phyloP scores from a whole-genome alignment of 2,888 invertebrate species.

The Seira musarum region DNA sequence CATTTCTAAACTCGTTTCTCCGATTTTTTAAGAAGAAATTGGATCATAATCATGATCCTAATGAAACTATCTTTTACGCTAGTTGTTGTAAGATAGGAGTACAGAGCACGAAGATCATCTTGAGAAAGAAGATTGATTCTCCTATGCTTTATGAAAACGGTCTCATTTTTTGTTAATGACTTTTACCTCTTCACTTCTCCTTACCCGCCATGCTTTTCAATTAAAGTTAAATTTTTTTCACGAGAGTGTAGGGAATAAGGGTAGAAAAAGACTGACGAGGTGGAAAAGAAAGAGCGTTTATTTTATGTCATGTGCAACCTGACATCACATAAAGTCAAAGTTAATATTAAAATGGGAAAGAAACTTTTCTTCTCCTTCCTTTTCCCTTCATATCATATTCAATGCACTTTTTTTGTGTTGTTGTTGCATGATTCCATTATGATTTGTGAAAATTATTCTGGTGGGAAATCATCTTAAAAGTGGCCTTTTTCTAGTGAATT shows the following conservation, averaged over 20 bases:
- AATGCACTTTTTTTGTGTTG: no score
- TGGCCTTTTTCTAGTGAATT: slow-evolving; percentile 16
- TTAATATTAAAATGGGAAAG: background rate
- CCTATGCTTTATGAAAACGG: no score
- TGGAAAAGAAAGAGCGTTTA: no score
- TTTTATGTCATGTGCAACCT: no score
- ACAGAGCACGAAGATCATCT: background rate
- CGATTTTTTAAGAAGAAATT: slow-evolving; percentile 6
- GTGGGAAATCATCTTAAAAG: slow-evolving; percentile 60
- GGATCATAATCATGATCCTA: slow-evolving; percentile 16
- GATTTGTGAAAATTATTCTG: slow-evolving; percentile 63
- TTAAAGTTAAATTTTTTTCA: background rate
- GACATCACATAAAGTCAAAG: background rate
- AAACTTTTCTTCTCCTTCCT: no score
- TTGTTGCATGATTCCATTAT: slow-evolving; percentile 34
- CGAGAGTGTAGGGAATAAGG: background rate
- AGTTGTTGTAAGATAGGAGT: background rate
- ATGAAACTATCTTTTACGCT: background rate
- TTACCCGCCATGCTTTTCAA: background rate
- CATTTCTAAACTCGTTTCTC: background rate
- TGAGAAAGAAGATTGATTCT: background rate
- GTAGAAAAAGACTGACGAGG: no score
- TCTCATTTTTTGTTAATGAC: no score
- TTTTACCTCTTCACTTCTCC: no score
- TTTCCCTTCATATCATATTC: no score